Evolutionary conservation across 92 coral and sea anemone species (phyloP).

Genomic region (Pocillopora meandrina): DNA sequence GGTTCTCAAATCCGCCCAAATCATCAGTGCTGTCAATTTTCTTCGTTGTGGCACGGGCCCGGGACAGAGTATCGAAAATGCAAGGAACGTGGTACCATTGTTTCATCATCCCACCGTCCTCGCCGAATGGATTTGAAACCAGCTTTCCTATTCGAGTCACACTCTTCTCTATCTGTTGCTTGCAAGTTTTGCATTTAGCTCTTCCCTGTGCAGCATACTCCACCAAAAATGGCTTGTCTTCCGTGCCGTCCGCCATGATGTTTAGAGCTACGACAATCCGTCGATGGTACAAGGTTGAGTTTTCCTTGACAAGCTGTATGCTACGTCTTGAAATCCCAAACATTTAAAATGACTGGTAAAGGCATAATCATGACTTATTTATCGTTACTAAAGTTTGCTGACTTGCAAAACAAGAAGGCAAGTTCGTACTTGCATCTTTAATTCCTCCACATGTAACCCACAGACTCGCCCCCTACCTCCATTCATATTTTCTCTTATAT

Average conservation of each 20-base stretch:
- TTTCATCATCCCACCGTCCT: conserved; percentile 95
- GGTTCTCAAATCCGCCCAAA: conserved; percentile 79
- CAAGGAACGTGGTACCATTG: conserved; percentile 95
- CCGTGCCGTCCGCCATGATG: conserved; percentile 66
- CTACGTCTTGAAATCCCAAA: conserved; percentile 8
- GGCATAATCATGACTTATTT: background rate
- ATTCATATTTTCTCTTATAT: background rate
- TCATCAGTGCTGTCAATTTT: conserved; percentile 82
- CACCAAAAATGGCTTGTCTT: conserved; percentile 78
- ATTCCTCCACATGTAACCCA: too few relatives aligned
- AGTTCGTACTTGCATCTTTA: background rate
- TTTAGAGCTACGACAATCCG: conserved; percentile 17
- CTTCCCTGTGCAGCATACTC: conserved; percentile 95
- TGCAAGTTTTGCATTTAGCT: conserved; percentile 96
- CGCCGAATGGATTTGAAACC: conserved; percentile 90
- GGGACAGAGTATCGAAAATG: conserved; percentile 79
- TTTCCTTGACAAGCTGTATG: conserved; percentile 15
- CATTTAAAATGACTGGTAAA: background rate
- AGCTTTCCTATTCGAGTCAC: conserved; percentile 85
- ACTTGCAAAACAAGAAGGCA: background rate
- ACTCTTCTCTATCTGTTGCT: conserved; percentile 89
- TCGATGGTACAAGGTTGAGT: conserved; percentile 6
- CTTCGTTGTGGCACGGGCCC: conserved; percentile 90
- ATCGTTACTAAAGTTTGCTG: background rate
- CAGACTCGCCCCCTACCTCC: conserved; percentile 19